Conservation (phyloP, 2,888 invertebrate species). For the Drosophila planitibia region DNA sequence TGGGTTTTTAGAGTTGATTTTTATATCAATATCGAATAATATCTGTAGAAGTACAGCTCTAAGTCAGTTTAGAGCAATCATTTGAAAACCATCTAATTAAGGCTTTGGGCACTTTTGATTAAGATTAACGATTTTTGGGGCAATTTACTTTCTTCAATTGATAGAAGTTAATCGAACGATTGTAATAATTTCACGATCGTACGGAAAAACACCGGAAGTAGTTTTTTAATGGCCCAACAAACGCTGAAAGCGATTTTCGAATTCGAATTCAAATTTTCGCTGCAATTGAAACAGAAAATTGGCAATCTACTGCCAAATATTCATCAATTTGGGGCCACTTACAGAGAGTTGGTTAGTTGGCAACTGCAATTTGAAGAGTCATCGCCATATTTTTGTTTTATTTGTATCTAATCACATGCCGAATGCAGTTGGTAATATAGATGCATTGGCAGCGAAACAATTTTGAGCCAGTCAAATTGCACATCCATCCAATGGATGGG, state of each 20-base stretch:
- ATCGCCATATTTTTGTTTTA: neutral
- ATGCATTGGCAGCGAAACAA: neutral
- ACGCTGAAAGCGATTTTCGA: conserved; percentile 8
- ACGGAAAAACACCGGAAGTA: neutral
- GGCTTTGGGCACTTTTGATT: neutral
- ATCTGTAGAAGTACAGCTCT: neutral
- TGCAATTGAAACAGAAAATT: conserved; percentile 25
- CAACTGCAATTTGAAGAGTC: neutral
- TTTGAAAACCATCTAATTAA: neutral
- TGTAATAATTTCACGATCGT: neutral
- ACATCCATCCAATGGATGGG: conserved; percentile 30
- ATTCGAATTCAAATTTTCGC: conserved; percentile 1
- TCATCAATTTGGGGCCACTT: conserved; percentile 5
- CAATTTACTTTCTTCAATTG: conserved; percentile 8
- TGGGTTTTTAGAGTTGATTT: no score
- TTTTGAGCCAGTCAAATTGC: conserved; percentile 33
- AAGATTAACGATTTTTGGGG: neutral
- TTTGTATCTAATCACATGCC: conserved; percentile 23
- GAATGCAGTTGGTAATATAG: neutral
- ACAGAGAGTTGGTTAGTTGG: neutral
- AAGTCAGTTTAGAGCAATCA: neutral
- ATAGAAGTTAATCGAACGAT: neutral
- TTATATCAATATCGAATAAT: neutral
- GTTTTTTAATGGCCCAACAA: neutral
- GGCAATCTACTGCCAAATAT: neutral